Percentiles rank a stretch among this genome's conserved stretches.
Conservation (phyloP, 2,888 invertebrate species). For the Drosophila borealis region DNA sequence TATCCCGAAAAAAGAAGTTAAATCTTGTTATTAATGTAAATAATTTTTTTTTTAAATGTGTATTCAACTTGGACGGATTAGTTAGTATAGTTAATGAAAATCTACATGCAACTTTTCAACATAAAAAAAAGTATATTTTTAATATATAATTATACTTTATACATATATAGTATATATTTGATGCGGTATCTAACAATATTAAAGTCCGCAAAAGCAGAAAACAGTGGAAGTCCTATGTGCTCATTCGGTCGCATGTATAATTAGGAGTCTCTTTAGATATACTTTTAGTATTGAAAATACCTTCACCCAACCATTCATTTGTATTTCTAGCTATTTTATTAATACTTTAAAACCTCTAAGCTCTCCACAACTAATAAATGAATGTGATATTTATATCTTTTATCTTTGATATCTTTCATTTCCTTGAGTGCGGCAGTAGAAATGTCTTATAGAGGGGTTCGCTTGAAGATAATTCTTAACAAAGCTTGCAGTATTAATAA, state of each 20-base stretch:
- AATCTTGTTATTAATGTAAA: conserved; percentile 7
- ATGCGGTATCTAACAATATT: neutral
- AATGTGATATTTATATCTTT: neutral
- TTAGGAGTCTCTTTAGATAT: too few relatives aligned
- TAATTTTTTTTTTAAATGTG: conserved; percentile 3
- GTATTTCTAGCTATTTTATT: conserved; percentile 35
- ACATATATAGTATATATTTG: neutral
- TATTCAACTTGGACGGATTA: conserved; percentile 31
- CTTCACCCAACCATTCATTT: conserved; percentile 14
- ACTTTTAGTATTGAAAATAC: conserved; percentile 4
- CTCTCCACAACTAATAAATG: conserved; percentile 8
- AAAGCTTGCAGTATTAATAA: too few relatives aligned
- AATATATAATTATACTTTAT: too few relatives aligned
- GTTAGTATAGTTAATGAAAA: conserved; percentile 17
- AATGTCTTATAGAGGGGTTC: too few relatives aligned
- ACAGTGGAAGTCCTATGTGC: conserved; percentile 18
- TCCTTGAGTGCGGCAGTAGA: too few relatives aligned
- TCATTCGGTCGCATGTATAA: conserved; percentile 7
- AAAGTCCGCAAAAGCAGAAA: conserved; percentile 8
- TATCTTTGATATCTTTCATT: too few relatives aligned
- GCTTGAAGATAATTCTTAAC: too few relatives aligned
- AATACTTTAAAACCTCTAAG: conserved; percentile 35
- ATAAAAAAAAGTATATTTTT: neutral
- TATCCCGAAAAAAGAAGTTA: neutral
- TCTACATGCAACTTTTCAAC: conserved; percentile 20